These are phyloP conservation scores for Tapera naevia DNA, from an alignment of 2,797 vertebrate genomes.

Conservation along the genomic window DNA sequence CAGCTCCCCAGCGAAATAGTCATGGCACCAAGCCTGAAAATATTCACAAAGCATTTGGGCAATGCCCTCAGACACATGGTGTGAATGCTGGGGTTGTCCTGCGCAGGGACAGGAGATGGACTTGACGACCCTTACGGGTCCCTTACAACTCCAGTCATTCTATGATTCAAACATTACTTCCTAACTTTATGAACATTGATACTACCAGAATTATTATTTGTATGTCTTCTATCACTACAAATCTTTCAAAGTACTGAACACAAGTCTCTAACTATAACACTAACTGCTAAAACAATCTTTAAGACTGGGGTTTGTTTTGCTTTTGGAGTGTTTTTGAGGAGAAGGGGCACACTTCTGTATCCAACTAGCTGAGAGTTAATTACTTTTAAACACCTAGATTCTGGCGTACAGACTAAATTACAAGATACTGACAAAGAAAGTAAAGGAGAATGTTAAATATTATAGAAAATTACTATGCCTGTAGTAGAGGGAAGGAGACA, in stretches of 20 bases:
- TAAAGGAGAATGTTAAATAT: not conserved
- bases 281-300: not conserved
- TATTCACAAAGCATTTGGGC: too few species aligned
- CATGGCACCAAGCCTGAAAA: too few species aligned
- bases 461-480: not conserved
- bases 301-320: not conserved
- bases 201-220: not conserved
- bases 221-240: not conserved
- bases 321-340: not conserved
- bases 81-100: too few species aligned
- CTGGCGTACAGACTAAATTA: not conserved
- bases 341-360: not conserved
- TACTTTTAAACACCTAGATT: not conserved
- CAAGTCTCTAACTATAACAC: not conserved
- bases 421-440: not conserved
- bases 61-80: too few species aligned
- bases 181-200: not conserved
- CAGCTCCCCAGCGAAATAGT: too few species aligned
- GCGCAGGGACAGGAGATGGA: too few species aligned
- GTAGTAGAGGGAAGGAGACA: not conserved
- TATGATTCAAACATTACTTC: not conserved
- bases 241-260: not conserved
- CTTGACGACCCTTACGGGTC: too few species aligned
- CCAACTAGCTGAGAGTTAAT: fast-evolving
- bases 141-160: too few species aligned